Percentiles rank a stretch among this genome's conserved stretches.
Conservation (phyloP, 2,888 invertebrate species). For the Perdita meconis region DNA sequence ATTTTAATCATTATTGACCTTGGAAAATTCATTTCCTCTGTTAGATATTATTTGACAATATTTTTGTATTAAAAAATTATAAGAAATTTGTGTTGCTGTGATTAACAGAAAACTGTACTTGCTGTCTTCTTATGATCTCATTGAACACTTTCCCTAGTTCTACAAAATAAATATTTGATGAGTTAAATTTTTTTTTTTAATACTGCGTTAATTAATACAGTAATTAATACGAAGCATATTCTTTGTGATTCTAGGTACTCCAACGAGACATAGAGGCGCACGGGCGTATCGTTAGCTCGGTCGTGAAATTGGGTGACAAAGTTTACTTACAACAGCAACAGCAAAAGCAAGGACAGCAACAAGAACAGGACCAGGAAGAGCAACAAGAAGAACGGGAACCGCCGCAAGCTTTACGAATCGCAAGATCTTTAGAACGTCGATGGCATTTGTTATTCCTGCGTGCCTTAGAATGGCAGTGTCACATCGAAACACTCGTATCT, state of each 20-base stretch:
- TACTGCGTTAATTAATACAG: too few species aligned
- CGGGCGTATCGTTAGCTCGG: constrained; percentile 92
- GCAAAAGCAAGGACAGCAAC: constrained; percentile 69
- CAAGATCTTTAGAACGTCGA: constrained; percentile 91
- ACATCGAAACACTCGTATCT: constrained; percentile 92
- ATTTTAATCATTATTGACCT: too few species aligned
- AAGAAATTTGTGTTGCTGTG: too few species aligned
- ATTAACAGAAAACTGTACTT: too few species aligned
- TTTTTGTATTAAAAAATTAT: too few species aligned
- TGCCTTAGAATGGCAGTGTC: constrained; percentile 96
- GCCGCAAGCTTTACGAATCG: constrained; percentile 85
- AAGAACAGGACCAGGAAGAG: constrained; percentile 71
- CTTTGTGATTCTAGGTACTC: constrained; percentile 89
- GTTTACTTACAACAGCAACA: constrained; percentile 80
- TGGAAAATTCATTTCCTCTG: too few species aligned
- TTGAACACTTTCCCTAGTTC: too few species aligned
- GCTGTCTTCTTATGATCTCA: too few species aligned
- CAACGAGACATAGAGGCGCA: constrained; percentile 97
- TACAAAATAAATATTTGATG: too few species aligned
- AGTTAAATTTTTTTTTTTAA: too few species aligned
- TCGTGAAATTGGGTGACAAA: constrained; percentile 90
- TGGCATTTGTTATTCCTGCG: constrained; percentile 96
- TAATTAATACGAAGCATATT: neutral
- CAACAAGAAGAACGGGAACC: constrained; percentile 69
- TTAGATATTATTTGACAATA: too few species aligned